Evolutionary conservation across 2,888 invertebrate species (phyloP).

Genomic region (Lordiphosa andalusiaca): DNA sequence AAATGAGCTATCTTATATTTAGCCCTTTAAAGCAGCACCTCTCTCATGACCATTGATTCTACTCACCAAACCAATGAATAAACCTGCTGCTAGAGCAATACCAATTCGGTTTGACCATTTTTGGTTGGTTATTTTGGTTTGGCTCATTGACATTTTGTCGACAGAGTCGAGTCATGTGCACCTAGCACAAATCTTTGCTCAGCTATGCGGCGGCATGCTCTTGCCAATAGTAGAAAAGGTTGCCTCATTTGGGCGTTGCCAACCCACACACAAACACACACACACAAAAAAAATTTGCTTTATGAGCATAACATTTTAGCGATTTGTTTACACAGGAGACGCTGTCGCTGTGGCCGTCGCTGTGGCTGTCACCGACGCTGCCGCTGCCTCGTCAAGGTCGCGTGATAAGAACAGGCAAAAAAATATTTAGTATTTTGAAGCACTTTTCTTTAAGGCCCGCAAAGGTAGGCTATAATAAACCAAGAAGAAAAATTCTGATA

Average conservation of each 20-base stretch:
- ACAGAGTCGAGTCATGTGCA: constrained; percentile 10
- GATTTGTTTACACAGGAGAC: constrained; percentile 26
- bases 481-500: constrained; percentile 8
- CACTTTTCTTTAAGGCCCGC: background rate
- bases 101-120: no score
- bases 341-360: constrained; percentile 17
- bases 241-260: no score
- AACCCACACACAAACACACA: background rate
- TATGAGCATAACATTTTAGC: background rate
- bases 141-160: constrained; percentile 54
- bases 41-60: no score
- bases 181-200: background rate
- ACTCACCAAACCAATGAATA: constrained; percentile 6
- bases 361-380: constrained; percentile 15
- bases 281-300: background rate
- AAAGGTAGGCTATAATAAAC: no score
- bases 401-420: constrained; percentile 47
- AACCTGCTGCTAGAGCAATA: no score
- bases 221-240: no score
- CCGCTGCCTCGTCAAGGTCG: constrained; percentile 39
- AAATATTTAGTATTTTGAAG: constrained; percentile 19
- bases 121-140: constrained; percentile 35
- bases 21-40: no score
- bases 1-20: no score
- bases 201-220: background rate